A percentile compares a stretch with the other conserved stretches of the same genome.
Evolutionary conservation across 2,797 vertebrate genomes (phyloP).

Genomic region (Vipera ursinii): DNA sequence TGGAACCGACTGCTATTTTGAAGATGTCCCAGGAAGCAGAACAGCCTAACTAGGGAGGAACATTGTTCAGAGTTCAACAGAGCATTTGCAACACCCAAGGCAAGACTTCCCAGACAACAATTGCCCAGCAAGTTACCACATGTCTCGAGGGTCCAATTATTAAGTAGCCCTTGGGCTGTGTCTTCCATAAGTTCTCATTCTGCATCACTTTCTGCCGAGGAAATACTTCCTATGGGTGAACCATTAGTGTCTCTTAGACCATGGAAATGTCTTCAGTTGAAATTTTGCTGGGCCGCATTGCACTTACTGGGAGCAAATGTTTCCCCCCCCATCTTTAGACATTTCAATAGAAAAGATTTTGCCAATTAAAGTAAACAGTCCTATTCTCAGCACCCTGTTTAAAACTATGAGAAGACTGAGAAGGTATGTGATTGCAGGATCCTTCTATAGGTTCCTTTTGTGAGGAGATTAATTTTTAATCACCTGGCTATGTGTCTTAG

Average conservation of each 20-base stretch:
- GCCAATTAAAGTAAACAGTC: conserved; percentile 4
- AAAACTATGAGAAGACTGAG: conserved; percentile 10
- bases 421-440: conserved; percentile 15
- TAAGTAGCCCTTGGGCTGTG: not conserved
- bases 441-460: not conserved
- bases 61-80: rapidly evolving
- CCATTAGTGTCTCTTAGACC: conserved; percentile 12
- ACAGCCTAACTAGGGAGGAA: not conserved
- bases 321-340: not conserved
- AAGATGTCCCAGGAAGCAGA: conserved; percentile 4
- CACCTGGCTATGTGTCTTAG: not conserved
- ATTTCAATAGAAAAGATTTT: not conserved
- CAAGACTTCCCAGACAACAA: conserved; percentile 5
- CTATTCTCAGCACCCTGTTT: rapidly evolving
- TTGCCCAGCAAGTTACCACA: not conserved
- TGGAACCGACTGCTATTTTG: rapidly evolving
- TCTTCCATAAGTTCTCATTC: conserved; percentile 15
- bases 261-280: not conserved
- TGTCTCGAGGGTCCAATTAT: conserved; percentile 36
- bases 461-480: conserved; percentile 24
- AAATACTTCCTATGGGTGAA: conserved; percentile 28
- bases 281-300: rapidly evolving
- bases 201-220: not conserved
- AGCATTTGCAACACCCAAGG: conserved; percentile 23
- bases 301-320: not conserved